phyloP scores from a whole-genome alignment of 1,140 invertebrate genomes.

The Chelonus insularis region DNA sequence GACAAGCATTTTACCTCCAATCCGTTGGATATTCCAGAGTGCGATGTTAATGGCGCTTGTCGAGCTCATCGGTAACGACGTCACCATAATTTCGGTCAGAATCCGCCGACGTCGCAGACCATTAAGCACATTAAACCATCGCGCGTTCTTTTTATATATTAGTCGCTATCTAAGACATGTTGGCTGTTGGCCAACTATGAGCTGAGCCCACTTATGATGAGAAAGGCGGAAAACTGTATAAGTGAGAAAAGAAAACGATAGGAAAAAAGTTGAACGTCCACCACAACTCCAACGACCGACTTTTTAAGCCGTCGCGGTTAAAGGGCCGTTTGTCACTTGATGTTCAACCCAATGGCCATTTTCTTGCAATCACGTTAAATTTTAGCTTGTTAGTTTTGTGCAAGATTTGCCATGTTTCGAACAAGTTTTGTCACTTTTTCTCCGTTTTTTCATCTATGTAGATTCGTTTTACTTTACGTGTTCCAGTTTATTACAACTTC shows the following conservation, averaged over 20 bases:
- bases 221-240: background rate
- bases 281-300: background rate
- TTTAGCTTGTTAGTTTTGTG: too few species aligned
- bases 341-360: constrained; percentile 15
- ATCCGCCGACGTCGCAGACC: constrained; percentile 28
- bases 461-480: too few species aligned
- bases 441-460: too few species aligned
- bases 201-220: background rate
- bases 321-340: constrained; percentile 27
- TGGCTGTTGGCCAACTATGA: constrained; percentile 20
- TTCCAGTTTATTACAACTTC: too few species aligned
- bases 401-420: too few species aligned
- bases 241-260: background rate
- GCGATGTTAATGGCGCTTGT: constrained; percentile 28
- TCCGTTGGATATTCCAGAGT: too few species aligned
- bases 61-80: constrained; percentile 28
- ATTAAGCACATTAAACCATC: constrained; percentile 29
- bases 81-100: constrained; percentile 28
- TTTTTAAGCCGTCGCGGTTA: constrained; percentile 24
- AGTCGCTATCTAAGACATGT: constrained; percentile 3
- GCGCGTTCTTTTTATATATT: constrained; percentile 16
- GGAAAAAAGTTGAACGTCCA: constrained; percentile 11
- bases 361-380: background rate
- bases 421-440: too few species aligned
- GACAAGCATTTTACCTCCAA: too few species aligned